These are phyloP conservation scores for Tricholaema leucomelas DNA, from an alignment of 2,113 vertebrate species.

Conservation along the genomic window DNA sequence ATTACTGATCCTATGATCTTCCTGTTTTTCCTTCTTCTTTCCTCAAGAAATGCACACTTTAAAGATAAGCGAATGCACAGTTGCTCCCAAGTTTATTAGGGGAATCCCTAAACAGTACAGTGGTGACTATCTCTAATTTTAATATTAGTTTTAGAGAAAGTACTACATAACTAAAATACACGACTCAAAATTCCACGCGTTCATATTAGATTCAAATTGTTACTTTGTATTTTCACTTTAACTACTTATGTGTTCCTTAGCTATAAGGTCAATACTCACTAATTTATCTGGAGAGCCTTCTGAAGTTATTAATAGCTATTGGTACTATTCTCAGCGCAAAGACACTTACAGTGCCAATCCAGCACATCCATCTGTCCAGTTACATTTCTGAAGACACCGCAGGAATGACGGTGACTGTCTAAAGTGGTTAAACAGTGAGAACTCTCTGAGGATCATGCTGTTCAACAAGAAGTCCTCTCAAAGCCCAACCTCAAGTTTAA, in stretches of 20 bases:
- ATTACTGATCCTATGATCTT: background rate
- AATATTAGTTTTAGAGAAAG: background rate
- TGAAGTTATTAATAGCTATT: conserved; percentile 70
- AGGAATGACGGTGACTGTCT: background rate
- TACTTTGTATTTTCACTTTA: background rate
- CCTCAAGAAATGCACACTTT: background rate
- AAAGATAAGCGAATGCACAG: background rate
- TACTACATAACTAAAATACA: background rate
- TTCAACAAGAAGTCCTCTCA: background rate
- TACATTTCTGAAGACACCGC: conserved; percentile 53
- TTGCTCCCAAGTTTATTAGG: background rate
- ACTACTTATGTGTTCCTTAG: background rate
- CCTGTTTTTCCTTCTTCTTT: background rate
- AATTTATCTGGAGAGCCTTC: conserved; percentile 67
- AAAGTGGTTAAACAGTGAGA: background rate
- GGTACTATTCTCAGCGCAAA: conserved; percentile 71
- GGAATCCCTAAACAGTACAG: background rate
- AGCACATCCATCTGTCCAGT: conserved; percentile 66
- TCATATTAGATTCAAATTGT: background rate
- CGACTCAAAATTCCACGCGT: background rate
- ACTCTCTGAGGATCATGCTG: background rate
- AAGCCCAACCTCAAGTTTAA: background rate
- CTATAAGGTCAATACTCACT: conserved; percentile 26
- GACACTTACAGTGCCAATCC: conserved; percentile 71
- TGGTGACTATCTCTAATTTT: background rate